Evolutionary conservation across 2,113 vertebrate species (phyloP).

Genomic region (Nymphicus hollandicus): DNA sequence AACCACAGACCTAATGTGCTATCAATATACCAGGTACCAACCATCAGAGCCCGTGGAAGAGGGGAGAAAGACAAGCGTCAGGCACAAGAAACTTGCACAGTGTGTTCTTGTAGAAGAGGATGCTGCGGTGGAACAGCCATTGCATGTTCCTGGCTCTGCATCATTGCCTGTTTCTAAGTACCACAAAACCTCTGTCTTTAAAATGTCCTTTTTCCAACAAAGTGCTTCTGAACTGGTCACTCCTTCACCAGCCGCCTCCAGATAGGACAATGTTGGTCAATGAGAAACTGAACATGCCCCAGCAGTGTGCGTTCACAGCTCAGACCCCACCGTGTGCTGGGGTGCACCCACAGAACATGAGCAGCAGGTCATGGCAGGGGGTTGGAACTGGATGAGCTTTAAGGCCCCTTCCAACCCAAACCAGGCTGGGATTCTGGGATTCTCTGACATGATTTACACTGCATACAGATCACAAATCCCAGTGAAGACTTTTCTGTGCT

Average conservation of each 20-base stretch:
- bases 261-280: accelerated
- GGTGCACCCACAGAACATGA: not conserved
- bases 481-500: not conserved
- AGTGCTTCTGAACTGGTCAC: not conserved
- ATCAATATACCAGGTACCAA: not conserved
- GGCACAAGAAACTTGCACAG: not conserved
- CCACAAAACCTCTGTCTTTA: not conserved
- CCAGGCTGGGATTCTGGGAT: not conserved
- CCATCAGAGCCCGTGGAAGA: not conserved
- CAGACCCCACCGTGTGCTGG: not conserved
- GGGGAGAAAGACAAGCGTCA: not conserved
- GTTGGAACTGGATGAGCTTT: not conserved
- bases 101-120: not conserved
- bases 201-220: not conserved
- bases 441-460: not conserved
- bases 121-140: not conserved
- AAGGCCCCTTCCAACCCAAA: not conserved
- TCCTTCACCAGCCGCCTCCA: not conserved
- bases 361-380: not conserved
- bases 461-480: not conserved
- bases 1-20: not conserved
- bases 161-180: not conserved
- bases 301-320: not conserved
- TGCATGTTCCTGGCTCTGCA: not conserved
- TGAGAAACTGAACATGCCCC: not conserved